phyloP scores from a whole-genome alignment of 2,797 vertebrate genomes.

The Gymnoscopelus microlampas region DNA sequence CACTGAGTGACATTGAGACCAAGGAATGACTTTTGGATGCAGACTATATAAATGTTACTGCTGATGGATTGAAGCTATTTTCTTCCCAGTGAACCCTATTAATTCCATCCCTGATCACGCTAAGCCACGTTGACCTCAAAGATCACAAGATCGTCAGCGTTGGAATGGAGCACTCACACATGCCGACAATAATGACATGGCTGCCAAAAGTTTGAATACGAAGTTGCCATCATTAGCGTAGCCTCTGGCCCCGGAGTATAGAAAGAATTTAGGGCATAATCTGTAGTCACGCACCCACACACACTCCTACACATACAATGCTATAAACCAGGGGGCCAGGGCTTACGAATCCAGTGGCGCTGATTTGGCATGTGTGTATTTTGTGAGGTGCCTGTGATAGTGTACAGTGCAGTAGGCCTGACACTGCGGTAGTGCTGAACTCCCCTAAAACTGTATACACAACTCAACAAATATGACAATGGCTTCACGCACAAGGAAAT shows the following conservation, averaged over 20 bases:
- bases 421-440: slow-evolving; percentile 34
- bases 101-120: slow-evolving; percentile 18
- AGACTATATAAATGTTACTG: slow-evolving; percentile 50
- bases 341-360: slow-evolving; percentile 33
- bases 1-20: slow-evolving; percentile 44
- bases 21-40: slow-evolving; percentile 13
- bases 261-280: slow-evolving; percentile 29
- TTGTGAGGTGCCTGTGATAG: slow-evolving; percentile 79
- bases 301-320: slow-evolving; percentile 16
- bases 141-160: neutral
- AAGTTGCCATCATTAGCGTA: slow-evolving; percentile 30
- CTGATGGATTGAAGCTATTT: slow-evolving; percentile 48
- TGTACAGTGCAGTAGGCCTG: slow-evolving; percentile 67
- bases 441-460: slow-evolving; percentile 40
- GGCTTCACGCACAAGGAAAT: slow-evolving; percentile 32
- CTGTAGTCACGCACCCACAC: slow-evolving; percentile 32
- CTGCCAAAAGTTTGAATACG: slow-evolving; percentile 30
- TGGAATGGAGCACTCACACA: neutral
- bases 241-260: slow-evolving; percentile 7
- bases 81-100: slow-evolving; percentile 21
- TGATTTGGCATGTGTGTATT: slow-evolving; percentile 57
- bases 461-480: slow-evolving; percentile 52
- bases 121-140: slow-evolving; percentile 25
- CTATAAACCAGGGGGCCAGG: slow-evolving; percentile 43
- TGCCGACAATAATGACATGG: slow-evolving; percentile 8